These are phyloP conservation scores for Mastomys natalensis DNA, from an alignment of 2,113 vertebrate genomes.

Conservation along the genomic window DNA sequence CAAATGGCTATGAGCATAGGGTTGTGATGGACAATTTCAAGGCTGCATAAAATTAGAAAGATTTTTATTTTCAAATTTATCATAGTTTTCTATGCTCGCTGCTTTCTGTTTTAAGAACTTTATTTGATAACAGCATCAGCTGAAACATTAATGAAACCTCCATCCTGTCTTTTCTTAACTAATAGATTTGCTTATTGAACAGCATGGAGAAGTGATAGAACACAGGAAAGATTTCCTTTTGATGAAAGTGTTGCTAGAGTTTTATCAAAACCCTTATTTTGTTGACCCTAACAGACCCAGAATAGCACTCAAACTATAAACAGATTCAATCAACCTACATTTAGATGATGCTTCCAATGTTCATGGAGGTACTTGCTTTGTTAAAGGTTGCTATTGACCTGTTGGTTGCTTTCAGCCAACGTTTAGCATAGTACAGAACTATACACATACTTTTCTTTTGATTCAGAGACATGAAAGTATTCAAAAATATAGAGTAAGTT, in stretches of 20 bases:
- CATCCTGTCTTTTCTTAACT: neutral
- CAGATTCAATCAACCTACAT: neutral
- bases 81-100: neutral
- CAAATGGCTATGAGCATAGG: accelerated
- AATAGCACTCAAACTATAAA: neutral
- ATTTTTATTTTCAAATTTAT: neutral
- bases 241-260: neutral
- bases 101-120: neutral
- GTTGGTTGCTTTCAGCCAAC: neutral
- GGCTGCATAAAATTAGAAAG: neutral
- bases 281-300: neutral
- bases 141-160: neutral
- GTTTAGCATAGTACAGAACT: neutral
- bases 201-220: neutral
- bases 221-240: neutral
- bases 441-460: neutral
- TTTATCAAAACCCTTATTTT: neutral
- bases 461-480: neutral
- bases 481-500: neutral
- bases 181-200: neutral
- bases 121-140: neutral
- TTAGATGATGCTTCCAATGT: neutral
- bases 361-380: neutral
- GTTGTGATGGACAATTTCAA: neutral
- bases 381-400: neutral